Evolutionary conservation across 2,888 invertebrate genomes (phyloP).

Genomic region (Muschampia staudingeri): DNA sequence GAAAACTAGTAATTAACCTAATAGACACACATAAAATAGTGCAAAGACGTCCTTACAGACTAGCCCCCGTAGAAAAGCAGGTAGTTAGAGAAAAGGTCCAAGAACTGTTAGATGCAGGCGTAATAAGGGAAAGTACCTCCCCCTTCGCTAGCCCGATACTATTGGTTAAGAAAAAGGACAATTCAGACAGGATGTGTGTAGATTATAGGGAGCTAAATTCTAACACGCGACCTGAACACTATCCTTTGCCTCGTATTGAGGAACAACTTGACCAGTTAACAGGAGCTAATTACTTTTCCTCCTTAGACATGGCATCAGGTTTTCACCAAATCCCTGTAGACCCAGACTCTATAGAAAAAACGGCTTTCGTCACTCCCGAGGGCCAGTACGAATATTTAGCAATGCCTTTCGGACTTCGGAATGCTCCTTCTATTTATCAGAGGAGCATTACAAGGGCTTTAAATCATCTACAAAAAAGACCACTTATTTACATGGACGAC

Average conservation of each 20-base stretch:
- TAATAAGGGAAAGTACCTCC: background rate
- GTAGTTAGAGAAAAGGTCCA: background rate
- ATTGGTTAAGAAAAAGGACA: constrained; percentile 51
- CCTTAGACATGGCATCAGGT: constrained; percentile 68
- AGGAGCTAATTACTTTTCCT: constrained; percentile 62
- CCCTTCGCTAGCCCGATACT: constrained; percentile 65
- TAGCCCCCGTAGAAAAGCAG: background rate
- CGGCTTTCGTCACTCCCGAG: background rate
- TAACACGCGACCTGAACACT: constrained; percentile 65
- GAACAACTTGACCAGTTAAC: constrained; percentile 44
- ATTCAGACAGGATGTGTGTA: constrained; percentile 62
- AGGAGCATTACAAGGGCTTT: background rate
- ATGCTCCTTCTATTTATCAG: background rate
- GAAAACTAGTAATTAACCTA: background rate
- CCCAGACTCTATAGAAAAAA: background rate
- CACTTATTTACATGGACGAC: constrained; percentile 63
- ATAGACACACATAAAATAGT: background rate
- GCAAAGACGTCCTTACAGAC: background rate
- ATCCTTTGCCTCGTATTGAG: constrained; percentile 56
- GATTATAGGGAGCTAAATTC: constrained; percentile 69
- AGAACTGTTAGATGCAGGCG: background rate
- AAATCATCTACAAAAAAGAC: constrained; percentile 17
- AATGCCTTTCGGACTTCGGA: background rate
- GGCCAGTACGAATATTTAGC: background rate
- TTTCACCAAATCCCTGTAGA: constrained; percentile 68